A percentile compares a stretch with the other conserved stretches of the same genome.
Evolutionary conservation across 2,113 vertebrate species (phyloP).

Genomic region (Sylvia atricapilla): DNA sequence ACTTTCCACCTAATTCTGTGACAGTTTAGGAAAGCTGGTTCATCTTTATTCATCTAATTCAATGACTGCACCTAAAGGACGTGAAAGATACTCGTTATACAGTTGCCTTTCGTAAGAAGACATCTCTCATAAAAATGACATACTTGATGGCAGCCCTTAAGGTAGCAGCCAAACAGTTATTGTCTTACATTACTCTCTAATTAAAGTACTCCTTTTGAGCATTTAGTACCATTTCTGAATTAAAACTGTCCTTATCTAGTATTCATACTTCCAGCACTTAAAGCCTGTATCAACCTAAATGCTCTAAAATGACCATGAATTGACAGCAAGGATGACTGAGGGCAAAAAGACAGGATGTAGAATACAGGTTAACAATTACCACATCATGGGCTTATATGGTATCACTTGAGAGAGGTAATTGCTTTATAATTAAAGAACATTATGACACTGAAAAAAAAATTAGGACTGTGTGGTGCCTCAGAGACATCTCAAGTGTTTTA

Average conservation of each 20-base stretch:
- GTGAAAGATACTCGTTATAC: background rate
- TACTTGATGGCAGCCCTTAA: background rate
- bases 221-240: background rate
- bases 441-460: background rate
- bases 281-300: background rate
- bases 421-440: background rate
- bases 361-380: background rate
- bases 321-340: background rate
- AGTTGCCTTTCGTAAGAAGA: background rate
- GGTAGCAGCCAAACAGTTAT: background rate
- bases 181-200: background rate
- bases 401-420: background rate
- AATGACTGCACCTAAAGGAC: background rate
- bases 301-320: background rate
- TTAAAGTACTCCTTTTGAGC: background rate
- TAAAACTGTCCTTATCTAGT: background rate
- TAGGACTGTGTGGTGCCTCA: background rate
- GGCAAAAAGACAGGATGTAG: background rate
- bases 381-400: background rate
- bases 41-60: background rate
- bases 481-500: background rate
- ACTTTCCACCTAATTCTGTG: background rate
- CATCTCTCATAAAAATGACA: background rate
- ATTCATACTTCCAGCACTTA: background rate
- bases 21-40: background rate